Percentiles rank a stretch among this genome's conserved stretches.
These are phyloP conservation scores for Rapana venosa DNA, from an alignment of 2,888 invertebrate genomes.

Conservation along the genomic window DNA sequence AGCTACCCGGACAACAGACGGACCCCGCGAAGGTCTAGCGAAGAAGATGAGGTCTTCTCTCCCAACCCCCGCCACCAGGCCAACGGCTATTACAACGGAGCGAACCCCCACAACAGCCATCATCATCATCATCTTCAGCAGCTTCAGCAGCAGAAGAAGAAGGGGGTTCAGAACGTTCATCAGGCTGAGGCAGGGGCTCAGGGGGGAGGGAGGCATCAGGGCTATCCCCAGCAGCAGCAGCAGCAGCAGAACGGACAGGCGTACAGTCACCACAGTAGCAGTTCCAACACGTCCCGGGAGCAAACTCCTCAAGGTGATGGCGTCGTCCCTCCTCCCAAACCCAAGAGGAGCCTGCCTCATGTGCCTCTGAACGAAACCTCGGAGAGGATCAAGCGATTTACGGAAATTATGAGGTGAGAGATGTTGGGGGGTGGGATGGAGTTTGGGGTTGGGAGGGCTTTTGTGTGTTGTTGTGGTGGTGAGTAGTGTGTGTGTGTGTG, in stretches of 20 bases:
- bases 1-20: not conserved
- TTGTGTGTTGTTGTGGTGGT: too few relatives aligned
- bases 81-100: conserved; percentile 3
- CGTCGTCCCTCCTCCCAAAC: conserved; percentile 49
- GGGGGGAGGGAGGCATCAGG: not conserved
- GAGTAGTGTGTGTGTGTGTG: too few relatives aligned
- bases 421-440: too few relatives aligned
- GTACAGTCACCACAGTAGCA: not conserved
- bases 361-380: conserved; percentile 61
- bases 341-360: conserved; percentile 62
- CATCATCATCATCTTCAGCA: not conserved
- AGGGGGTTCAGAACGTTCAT: not conserved
- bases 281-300: conserved; percentile 26
- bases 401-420: conserved; percentile 60
- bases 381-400: conserved; percentile 64
- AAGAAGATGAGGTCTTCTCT: conserved; percentile 10
- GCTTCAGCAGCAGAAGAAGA: not conserved
- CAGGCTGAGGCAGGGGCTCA: not conserved
- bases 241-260: conserved; percentile 28
- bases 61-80: not conserved
- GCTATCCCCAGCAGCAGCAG: not conserved
- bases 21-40: not conserved
- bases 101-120: not conserved
- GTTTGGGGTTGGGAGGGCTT: too few relatives aligned
- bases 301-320: conserved; percentile 26